Evolutionary conservation across 2,888 invertebrate species (phyloP), one percentile per base, ranked within the genome.

Genomic region (Sturmia bella): DNA sequence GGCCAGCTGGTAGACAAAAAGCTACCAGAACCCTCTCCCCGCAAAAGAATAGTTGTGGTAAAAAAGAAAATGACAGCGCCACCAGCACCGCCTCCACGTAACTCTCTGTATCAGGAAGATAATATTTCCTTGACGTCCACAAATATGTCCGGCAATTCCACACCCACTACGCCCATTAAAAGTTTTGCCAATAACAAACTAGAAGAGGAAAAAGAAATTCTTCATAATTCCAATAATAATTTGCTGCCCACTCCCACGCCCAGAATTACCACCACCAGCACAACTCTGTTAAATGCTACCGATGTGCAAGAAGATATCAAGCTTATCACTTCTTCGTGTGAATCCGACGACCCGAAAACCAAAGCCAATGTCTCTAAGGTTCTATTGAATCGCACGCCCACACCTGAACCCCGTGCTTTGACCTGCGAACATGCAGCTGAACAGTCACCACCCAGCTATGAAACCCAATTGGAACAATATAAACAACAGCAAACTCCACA

Each of bases 21-120:
- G 52, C 80, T 87, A 3, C 91, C 91, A 0, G 91, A 90, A 70
- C 91, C 91, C 9, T 88, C 88, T 32, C 91, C 90, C 0, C 86
- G 91, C 13, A 90, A 89, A 39, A 87, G 87, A 12, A 80, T 90
- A 15, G 66, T 87, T 3, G 81, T 87, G 74, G 73, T 86, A 0
- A 86, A 90, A 73, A 91, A 89, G 83, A 88, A 90, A 84, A 87
- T 88, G 19, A 64, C 85, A 5, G 88, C 90, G 0, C 87, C 90
- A n/a, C 89, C 91, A 9, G 90, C 90, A 54, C 90, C 90, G 41
- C 89, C 89, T 12, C 85, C 86, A 1, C 68, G 85, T 2, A 84
- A 84, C 9, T 64, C 83, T 77, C 84, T 37, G 43, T 76, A 76
- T 43, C 68, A 52, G 15, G 84, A 84, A 0, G 86, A 89, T 63